A percentile compares a stretch with the other conserved stretches of the same genome.
These are phyloP conservation scores for Pocillopora grandis DNA, from an alignment of 92 coral and sea anemone species.

Conservation along the genomic window DNA sequence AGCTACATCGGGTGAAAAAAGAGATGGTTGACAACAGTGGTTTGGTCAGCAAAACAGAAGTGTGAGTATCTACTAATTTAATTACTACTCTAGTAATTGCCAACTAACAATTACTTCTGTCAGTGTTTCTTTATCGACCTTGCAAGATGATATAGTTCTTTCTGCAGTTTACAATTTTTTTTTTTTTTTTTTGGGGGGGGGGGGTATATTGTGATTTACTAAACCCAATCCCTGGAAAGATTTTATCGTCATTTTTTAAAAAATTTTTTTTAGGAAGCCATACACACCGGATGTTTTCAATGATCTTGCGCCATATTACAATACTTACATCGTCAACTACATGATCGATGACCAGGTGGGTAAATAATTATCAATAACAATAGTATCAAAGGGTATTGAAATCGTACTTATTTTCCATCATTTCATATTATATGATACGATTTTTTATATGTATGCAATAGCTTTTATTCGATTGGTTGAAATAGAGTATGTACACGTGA, in stretches of 20 bases:
- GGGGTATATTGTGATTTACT: too few species aligned
- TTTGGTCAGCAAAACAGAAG: conserved; percentile 28
- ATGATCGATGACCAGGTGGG: conserved; percentile 76
- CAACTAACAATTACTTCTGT: too few species aligned
- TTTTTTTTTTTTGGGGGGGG: too few species aligned
- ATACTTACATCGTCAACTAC: conserved; percentile 69
- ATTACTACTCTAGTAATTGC: too few species aligned
- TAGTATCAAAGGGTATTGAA: neutral
- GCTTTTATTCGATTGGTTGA: neutral
- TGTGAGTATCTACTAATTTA: conserved; percentile 53
- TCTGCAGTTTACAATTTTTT: too few species aligned
- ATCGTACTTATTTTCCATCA: too few species aligned
- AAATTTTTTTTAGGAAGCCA: conserved; percentile 53
- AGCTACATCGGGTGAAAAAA: conserved; percentile 66
- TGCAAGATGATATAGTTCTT: too few species aligned
- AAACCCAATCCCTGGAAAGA: too few species aligned
- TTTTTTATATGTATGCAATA: neutral
- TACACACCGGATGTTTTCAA: conserved; percentile 76
- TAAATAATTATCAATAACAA: neutral
- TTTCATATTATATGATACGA: too few species aligned
- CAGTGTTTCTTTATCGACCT: too few species aligned
- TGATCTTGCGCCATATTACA: conserved; percentile 76
- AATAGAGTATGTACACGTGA: too few species aligned
- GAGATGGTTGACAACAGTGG: conserved; percentile 66
- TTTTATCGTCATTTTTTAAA: neutral